Evolutionary conservation across 1,140 invertebrate genomes (phyloP), one percentile per base, ranked within the genome.

Genomic region (Idris sp.): DNA sequence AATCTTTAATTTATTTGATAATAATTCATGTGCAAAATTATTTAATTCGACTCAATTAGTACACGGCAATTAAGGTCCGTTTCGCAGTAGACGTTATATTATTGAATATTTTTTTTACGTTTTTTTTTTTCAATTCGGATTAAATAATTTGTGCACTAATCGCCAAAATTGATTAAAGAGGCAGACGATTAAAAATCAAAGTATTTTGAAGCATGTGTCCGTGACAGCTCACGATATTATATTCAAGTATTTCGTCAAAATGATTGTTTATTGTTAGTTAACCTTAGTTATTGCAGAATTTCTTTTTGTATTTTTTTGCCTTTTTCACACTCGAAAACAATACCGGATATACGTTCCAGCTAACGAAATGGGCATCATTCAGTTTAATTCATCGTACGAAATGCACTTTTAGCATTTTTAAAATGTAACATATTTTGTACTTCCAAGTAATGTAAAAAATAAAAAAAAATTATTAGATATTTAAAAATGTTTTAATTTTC

Each of bases 361-460:
- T 31, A 6, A 46, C 2, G 9, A 48, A 56, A 56, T 28, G 43
- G 54, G 54, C 33, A 46, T 46, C 40, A 31, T 59, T 49, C 8
- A 48, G 9, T 64, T 53, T 51, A 25, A 31, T 48, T 64, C 14
- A 44, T 59, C 48, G 4, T 25, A 31, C 2, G 18, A 59, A 61
- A 48, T 28, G 56, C 56, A 61, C 22, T 40, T 38, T 49, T 48
- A 2, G 56, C 44, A 61, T 61, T 61, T 48, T 61, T 49, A 2
- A 61, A 49, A 49, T 61, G 56, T 61, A 61, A 61, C 56, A 61
- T 61, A 61, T 49, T 61, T 61, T 61, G 56, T 61, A 61, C 56
- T 49, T 61, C 43, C 22, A 26, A 44, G 35, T 49, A 61, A 49
- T 61, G 44, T 61, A 49, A 56, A 56, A 22, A 61, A 31, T 14